These are phyloP conservation scores for Papilio gigon DNA, from an alignment of 2,888 invertebrate genomes.

Conservation along the genomic window DNA sequence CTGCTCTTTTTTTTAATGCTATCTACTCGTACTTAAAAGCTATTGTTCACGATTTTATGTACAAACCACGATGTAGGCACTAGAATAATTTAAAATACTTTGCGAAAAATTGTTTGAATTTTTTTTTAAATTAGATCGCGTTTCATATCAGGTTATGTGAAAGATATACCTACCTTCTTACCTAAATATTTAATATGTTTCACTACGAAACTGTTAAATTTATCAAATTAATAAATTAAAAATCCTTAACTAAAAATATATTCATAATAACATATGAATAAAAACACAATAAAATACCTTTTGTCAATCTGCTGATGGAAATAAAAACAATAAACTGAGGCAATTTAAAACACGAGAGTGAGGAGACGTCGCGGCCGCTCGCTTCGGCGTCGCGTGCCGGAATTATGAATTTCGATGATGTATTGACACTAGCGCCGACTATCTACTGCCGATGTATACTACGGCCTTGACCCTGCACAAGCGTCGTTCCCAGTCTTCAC, in stretches of 20 bases:
- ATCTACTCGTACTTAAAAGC: neutral
- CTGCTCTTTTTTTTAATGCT: neutral
- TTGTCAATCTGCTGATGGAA: neutral
- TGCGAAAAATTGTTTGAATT: neutral
- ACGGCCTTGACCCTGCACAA: conserved; percentile 47
- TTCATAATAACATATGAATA: neutral
- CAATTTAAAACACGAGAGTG: neutral
- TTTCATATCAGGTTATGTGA: neutral
- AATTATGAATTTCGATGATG: conserved; percentile 44
- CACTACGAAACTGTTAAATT: neutral
- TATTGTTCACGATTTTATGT: neutral
- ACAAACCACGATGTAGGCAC: neutral
- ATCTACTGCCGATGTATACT: conserved; percentile 45
- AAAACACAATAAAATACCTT: conserved; percentile 2
- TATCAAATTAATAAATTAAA: neutral
- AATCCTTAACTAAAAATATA: no score
- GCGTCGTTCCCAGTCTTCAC: conserved; percentile 30
- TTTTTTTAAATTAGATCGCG: neutral
- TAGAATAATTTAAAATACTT: neutral
- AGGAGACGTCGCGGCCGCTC: conserved; percentile 43
- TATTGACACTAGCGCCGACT: conserved; percentile 45
- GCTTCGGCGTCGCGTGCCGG: conserved; percentile 46
- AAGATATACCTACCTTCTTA: neutral
- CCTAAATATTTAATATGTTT: neutral
- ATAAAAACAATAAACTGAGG: neutral